These are phyloP conservation scores for Clivina fossor DNA, from an alignment of 2,888 invertebrate genomes.

Conservation along the genomic window DNA sequence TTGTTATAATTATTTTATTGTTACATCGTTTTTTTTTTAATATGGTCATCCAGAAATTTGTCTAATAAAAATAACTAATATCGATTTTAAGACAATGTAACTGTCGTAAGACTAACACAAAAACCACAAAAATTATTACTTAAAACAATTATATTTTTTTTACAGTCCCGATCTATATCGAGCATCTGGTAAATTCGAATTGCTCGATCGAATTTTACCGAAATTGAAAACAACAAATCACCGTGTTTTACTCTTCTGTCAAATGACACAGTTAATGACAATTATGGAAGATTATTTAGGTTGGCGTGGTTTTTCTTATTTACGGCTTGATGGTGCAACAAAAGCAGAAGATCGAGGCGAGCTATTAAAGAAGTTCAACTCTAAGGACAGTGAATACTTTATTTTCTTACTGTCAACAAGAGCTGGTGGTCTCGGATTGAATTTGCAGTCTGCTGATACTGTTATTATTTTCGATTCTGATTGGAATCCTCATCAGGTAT, in stretches of 20 bases:
- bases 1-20: no score
- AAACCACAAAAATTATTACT: no score
- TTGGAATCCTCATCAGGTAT: constrained; percentile 99
- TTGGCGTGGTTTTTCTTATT: constrained; percentile 85
- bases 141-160: no score
- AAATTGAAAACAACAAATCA: constrained; percentile 92
- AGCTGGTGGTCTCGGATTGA: constrained; percentile 97
- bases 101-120: no score
- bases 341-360: constrained; percentile 98
- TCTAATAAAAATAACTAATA: no score
- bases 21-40: no score
- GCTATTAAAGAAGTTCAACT: constrained; percentile 88
- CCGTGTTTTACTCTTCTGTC: constrained; percentile 97
- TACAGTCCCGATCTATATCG: constrained; percentile 86
- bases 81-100: no score
- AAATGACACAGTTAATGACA: constrained; percentile 99
- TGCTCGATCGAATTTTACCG: constrained; percentile 94
- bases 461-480: constrained; percentile 99
- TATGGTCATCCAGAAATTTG: no score
- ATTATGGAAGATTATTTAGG: constrained; percentile 97
- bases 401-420: constrained; percentile 95
- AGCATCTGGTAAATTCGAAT: constrained; percentile 95
- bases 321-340: constrained; percentile 96
- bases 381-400: constrained; percentile 87
- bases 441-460: constrained; percentile 98